Percentiles rank a stretch among this genome's conserved stretches.
Conservation (phyloP, 2,113 vertebrate species). For the Gallinago media region DNA sequence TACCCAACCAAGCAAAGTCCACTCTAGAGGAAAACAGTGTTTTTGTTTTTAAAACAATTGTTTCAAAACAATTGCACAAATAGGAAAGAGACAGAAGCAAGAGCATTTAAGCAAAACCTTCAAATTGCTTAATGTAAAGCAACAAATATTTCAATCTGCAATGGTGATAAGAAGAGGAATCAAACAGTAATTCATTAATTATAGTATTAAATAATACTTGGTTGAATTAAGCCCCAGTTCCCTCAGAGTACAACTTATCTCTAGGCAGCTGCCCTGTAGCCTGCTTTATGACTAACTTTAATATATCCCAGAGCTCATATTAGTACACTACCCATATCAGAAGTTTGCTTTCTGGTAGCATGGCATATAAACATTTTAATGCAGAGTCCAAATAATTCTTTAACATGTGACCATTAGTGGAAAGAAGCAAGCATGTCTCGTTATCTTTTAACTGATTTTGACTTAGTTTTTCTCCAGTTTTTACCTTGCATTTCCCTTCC, state of each 20-base stretch:
- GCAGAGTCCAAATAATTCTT: neutral
- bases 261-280: neutral
- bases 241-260: neutral
- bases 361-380: neutral
- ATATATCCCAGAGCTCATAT: neutral
- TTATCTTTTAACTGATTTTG: neutral
- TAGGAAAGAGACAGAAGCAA: neutral
- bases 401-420: neutral
- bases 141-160: neutral
- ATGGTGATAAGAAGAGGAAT: neutral
- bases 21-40: neutral
- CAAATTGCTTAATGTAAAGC: neutral
- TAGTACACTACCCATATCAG: neutral
- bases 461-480: neutral
- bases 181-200: neutral
- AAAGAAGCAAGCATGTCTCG: neutral
- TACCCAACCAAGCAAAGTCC: neutral
- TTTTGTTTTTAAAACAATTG: neutral
- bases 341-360: neutral
- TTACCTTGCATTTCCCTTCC: neutral
- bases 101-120: neutral
- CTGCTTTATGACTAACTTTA: neutral
- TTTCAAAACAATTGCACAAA: neutral
- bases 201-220: neutral
- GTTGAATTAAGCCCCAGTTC: neutral